Evolutionary conservation across 2,797 vertebrate species (phyloP).

Genomic region (Parambassis ranga): DNA sequence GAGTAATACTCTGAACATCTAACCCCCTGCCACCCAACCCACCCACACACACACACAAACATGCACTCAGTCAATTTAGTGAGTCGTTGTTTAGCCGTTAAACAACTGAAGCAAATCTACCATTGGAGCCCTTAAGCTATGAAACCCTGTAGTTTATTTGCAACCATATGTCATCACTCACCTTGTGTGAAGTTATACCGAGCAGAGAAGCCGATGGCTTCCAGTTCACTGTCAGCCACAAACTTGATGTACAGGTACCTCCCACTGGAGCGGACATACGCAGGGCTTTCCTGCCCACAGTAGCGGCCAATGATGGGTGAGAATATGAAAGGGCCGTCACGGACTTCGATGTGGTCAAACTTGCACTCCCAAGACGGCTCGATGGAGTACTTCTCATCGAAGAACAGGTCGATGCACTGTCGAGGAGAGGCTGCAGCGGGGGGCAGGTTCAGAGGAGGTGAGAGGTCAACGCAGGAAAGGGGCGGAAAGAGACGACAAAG

Average conservation of each 20-base stretch:
- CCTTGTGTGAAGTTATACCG: constrained; percentile 97
- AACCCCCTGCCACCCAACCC: background rate
- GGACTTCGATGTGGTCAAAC: constrained; percentile 98
- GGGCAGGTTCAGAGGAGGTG: constrained; percentile 1
- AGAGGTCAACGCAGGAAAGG: background rate
- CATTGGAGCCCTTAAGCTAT: background rate
- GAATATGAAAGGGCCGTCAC: constrained; percentile 96
- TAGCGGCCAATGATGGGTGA: constrained; percentile 97
- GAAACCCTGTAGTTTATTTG: too few species aligned
- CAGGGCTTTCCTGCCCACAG: constrained; percentile 93
- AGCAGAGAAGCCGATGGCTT: constrained; percentile 94
- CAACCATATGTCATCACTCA: constrained; percentile 76
- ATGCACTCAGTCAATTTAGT: too few species aligned
- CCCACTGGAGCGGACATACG: constrained; percentile 92
- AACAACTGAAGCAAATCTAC: background rate
- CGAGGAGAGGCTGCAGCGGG: constrained; percentile 87
- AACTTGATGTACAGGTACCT: constrained; percentile 99
- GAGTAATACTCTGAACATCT: constrained; percentile 27
- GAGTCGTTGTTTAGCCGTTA: too few species aligned
- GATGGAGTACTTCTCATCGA: constrained; percentile 94
- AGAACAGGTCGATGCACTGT: constrained; percentile 96
- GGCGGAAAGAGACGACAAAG: background rate
- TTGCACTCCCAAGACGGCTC: constrained; percentile 99
- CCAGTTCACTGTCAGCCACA: constrained; percentile 95
- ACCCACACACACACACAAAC: too few species aligned